Base-by-base conservation (phyloP, 2,888 invertebrate species). In the Lagria hirta region DNA sequence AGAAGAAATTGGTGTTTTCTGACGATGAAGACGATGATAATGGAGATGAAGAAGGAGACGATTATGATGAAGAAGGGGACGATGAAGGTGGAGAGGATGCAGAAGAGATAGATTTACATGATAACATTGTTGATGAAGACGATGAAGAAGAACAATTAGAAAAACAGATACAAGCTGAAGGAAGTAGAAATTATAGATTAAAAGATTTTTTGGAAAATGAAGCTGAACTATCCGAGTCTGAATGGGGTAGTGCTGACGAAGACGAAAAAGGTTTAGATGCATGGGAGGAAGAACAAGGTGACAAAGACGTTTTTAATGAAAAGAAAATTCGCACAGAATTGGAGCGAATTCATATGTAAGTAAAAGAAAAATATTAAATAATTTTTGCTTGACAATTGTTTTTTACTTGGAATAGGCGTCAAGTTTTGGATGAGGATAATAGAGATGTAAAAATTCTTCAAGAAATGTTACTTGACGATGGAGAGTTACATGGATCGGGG, bases 171-270 rank as follows among this genome's bases (percentile, higher is more conserved):
- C 76, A 61, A 29, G 12, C 43, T n/a, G 43, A 48, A 24, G 26
- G 32, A 21, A 14, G 33, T 5, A 4, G 5, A 2, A 32, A 24
- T 26, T 43, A 52, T 3, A 78, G 79, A 32, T 76, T 78, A 0
- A 70, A 75, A 1, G 86, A 87, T 33, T 96, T 91, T 74, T 76
- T 95, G 36, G 95, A 96, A 54, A 79, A 84, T 21, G 95, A 96
- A 72, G 95, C 95, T 0, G 95, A 95, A 62, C 71, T 96, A 17
- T 91, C 92, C 0, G 95, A 93, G 62, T 90, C 88, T 2, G 93
- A 93, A 54, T 89, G 86, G 83, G 90, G 83, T 0, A 90, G 90
- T 27, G 92, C 82, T 0, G 93, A 93, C 62, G 94, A 89, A 70
- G 90, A 93, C 68, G 90, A 92, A 70, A 79, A 79, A 18, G 83